Percentiles rank a stretch among this genome's conserved stretches.
These are phyloP conservation scores for Prorops nasuta DNA, from an alignment of 1,140 invertebrate genomes.

Conservation along the genomic window DNA sequence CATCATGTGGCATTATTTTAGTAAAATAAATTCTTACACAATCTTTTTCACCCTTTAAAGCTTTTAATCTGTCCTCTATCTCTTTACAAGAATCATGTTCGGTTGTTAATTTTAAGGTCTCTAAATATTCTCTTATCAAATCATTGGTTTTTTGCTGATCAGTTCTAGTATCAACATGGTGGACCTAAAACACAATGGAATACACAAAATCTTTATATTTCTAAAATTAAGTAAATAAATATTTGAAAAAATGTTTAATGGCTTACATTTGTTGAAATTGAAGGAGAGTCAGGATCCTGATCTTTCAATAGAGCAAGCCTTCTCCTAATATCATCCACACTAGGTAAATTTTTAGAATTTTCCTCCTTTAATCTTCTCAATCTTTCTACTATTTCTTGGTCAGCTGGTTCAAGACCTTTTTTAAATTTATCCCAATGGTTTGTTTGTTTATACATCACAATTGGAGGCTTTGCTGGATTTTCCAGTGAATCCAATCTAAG, in stretches of 20 bases:
- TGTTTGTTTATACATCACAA: slow-evolving; percentile 43
- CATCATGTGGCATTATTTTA: too few relatives aligned
- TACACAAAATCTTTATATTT: too few relatives aligned
- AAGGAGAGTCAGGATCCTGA: too few relatives aligned
- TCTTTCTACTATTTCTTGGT: slow-evolving; percentile 48
- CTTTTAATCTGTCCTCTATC: slow-evolving; percentile 32
- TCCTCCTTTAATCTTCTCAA: slow-evolving; percentile 46
- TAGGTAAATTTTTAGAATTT: slow-evolving; percentile 34
- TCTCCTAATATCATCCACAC: slow-evolving; percentile 46
- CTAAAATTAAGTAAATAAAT: slow-evolving; percentile 5
- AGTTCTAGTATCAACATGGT: slow-evolving; percentile 41
- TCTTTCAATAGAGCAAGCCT: slow-evolving; percentile 48
- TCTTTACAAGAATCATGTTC: slow-evolving; percentile 24
- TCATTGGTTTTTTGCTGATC: slow-evolving; percentile 46
- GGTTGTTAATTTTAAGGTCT: slow-evolving; percentile 32
- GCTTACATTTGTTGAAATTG: slow-evolving; percentile 12
- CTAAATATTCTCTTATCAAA: slow-evolving; percentile 43
- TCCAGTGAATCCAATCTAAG: slow-evolving; percentile 43
- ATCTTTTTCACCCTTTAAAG: not conserved
- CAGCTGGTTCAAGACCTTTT: slow-evolving; percentile 41
- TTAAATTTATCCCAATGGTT: slow-evolving; percentile 45
- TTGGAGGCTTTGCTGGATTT: slow-evolving; percentile 49
- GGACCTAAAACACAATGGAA: slow-evolving; percentile 30
- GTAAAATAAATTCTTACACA: not conserved
- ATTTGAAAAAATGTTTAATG: not conserved